Conservation (phyloP, 2,888 invertebrate genomes). For the Andrena praecox region DNA sequence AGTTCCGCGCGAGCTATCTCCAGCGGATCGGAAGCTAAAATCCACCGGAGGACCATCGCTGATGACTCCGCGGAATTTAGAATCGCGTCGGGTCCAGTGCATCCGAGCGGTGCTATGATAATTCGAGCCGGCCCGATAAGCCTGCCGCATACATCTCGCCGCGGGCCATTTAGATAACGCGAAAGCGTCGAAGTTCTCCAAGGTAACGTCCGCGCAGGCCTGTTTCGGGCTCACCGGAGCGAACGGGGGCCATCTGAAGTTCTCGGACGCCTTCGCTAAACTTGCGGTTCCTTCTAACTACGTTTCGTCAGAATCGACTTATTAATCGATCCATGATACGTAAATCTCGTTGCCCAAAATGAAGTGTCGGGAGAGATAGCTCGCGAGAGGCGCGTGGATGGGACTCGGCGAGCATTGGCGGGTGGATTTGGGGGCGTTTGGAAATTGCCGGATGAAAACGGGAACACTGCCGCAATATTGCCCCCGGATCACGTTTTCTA, state of each 20-base stretch:
- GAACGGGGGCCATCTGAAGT: not conserved
- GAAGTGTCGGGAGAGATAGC: not conserved
- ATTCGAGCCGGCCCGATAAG: slow-evolving; percentile 24
- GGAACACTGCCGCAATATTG: slow-evolving; percentile 70
- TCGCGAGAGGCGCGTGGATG: not conserved
- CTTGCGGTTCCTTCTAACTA: not conserved
- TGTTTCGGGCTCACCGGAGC: not conserved
- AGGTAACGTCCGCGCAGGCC: not conserved
- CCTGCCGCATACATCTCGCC: slow-evolving; percentile 6
- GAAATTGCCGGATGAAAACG: slow-evolving; percentile 54
- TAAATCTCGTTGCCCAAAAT: not conserved
- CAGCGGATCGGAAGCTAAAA: not conserved
- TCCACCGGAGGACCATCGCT: not conserved
- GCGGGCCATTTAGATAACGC: slow-evolving; percentile 35
- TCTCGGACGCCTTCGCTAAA: not conserved
- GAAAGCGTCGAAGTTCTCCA: slow-evolving; percentile 4
- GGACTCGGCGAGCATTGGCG: not conserved
- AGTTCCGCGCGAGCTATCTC: not conserved
- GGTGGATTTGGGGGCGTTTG: slow-evolving; percentile 18
- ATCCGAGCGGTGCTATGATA: slow-evolving; percentile 20
- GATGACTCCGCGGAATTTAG: slow-evolving; percentile 24
- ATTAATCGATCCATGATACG: not conserved
- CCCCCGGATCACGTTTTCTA: slow-evolving; percentile 75
- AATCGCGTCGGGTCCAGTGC: slow-evolving; percentile 11
- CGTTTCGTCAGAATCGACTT: not conserved